Evolutionary conservation across 2,113 vertebrate species (phyloP).

Genomic region (Marcusenius ussheri): DNA sequence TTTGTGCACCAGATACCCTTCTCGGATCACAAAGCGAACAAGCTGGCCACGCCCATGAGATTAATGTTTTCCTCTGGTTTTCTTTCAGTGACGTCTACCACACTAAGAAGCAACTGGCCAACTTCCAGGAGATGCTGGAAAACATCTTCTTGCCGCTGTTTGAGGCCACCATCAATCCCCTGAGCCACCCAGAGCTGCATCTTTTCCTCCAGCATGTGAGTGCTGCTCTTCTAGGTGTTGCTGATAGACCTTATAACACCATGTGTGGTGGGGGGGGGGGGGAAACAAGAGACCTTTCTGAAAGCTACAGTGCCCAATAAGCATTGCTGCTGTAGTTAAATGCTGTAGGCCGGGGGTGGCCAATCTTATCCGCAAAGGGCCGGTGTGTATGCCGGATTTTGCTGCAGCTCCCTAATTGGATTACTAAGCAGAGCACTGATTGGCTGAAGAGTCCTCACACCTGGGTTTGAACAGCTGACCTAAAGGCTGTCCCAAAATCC

Average conservation of each 20-base stretch:
- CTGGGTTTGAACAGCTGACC: background rate
- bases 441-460: background rate
- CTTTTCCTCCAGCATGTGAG: conserved; percentile 89
- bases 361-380: background rate
- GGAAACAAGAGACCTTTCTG: background rate
- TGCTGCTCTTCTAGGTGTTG: background rate
- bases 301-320: background rate
- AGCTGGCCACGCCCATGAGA: no score
- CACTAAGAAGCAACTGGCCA: conserved; percentile 84
- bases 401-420: background rate
- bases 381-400: background rate
- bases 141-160: conserved; percentile 93
- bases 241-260: background rate
- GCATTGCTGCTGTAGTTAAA: background rate
- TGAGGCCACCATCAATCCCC: conserved; percentile 79
- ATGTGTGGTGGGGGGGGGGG: background rate
- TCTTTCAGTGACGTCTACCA: conserved; percentile 78
- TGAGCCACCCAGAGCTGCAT: conserved; percentile 84
- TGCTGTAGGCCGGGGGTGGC: background rate
- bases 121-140: conserved; percentile 96
- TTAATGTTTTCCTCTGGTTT: background rate
- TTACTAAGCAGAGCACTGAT: background rate
- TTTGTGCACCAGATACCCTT: background rate
- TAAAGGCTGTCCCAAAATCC: background rate
- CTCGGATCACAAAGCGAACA: no score